phyloP scores from a whole-genome alignment of 2,113 vertebrate species.

The Lates calcarifer region DNA sequence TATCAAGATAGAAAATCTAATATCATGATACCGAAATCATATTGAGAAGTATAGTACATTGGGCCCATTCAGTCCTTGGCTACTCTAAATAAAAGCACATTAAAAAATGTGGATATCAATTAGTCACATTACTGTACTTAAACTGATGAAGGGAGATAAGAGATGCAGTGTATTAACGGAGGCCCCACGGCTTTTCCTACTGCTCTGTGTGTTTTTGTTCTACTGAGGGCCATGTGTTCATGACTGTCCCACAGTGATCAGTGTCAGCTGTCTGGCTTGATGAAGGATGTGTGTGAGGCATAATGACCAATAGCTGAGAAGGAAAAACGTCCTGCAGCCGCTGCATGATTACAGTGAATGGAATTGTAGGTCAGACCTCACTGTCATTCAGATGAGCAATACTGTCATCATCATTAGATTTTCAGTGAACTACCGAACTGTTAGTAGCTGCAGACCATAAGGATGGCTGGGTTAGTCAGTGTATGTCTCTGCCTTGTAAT shows the following conservation, averaged over 20 bases:
- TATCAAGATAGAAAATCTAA: background rate
- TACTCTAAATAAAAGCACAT: background rate
- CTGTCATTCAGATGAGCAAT: no score
- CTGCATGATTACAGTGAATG: no score
- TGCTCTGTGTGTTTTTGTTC: conserved; percentile 1
- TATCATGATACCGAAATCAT: no score
- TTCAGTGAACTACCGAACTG: no score
- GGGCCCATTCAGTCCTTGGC: background rate
- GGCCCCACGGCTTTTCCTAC: background rate
- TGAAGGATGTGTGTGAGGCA: background rate
- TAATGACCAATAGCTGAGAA: background rate
- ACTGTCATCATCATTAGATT: no score
- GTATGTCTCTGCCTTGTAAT: no score
- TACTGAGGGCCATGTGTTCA: background rate
- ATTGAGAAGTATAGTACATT: no score
- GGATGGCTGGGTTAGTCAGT: no score
- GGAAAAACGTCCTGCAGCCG: no score
- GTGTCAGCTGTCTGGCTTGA: conserved; percentile 12
- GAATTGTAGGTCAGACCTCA: no score
- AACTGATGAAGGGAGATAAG: background rate
- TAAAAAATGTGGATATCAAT: background rate
- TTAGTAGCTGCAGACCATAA: no score
- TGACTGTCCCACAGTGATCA: background rate
- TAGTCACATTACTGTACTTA: background rate
- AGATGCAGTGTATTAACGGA: background rate